Percentiles rank a stretch among this genome's conserved stretches.
These are phyloP conservation scores for Synaphobranchus kaupii DNA, from an alignment of 2,797 vertebrate species.

Conservation along the genomic window DNA sequence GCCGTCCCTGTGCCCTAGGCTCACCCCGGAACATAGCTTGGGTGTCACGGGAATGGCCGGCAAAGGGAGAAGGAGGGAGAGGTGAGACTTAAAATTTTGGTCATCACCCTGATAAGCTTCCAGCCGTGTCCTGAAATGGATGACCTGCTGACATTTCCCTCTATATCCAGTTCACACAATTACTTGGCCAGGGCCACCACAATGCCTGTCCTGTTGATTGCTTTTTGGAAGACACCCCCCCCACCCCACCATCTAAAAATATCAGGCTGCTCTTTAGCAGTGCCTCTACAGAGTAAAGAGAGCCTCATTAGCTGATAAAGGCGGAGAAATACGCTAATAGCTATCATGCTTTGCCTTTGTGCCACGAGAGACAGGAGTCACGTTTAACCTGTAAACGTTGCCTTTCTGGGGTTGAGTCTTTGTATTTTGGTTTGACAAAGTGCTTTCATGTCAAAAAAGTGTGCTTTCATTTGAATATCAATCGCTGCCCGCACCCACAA, in stretches of 20 bases:
- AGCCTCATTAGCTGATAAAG: constrained; percentile 15
- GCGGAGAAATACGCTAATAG: constrained; percentile 25
- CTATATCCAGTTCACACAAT: not conserved
- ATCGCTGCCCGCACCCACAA: not conserved
- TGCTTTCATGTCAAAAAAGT: no score
- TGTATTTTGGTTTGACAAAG: not conserved
- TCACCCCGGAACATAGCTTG: constrained; percentile 37
- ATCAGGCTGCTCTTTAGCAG: constrained; percentile 37
- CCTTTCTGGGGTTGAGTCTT: constrained; percentile 3
- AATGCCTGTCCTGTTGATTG: constrained; percentile 37
- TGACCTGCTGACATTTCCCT: constrained; percentile 21
- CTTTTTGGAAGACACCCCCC: constrained; percentile 40
- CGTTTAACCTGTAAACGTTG: constrained; percentile 34
- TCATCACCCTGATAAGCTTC: constrained; percentile 26
- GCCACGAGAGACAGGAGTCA: constrained; percentile 30
- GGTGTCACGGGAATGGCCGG: constrained; percentile 24
- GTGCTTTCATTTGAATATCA: not conserved
- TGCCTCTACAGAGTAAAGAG: constrained; percentile 31
- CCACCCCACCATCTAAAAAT: constrained; percentile 42
- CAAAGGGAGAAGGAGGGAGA: constrained; percentile 4
- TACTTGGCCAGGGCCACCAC: constrained; percentile 36
- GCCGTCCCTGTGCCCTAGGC: constrained; percentile 12
- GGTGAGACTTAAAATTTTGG: constrained; percentile 22
- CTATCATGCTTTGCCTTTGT: constrained; percentile 8
- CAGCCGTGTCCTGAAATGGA: constrained; percentile 12